Conservation (phyloP, 2,888 invertebrate genomes). For the Perdita meconis region DNA sequence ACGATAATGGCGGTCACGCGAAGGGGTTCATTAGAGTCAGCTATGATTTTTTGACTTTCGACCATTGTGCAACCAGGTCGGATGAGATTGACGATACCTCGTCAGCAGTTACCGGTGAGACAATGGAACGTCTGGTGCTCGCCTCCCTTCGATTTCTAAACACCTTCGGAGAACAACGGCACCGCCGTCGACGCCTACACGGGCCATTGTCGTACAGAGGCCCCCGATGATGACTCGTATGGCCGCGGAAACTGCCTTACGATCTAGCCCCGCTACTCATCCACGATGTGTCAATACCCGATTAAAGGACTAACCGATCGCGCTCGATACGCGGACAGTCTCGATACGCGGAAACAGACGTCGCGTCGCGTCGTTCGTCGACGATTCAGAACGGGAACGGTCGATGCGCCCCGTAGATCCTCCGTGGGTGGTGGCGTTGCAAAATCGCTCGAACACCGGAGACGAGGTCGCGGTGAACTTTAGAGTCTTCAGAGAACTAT, state of each 20-base stretch:
- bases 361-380: background rate
- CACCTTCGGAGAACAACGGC: conserved; percentile 68
- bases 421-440: conserved; percentile 42
- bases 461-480: background rate
- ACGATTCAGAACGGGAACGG: conserved; percentile 27
- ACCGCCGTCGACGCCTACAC: conserved; percentile 61
- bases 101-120: conserved; percentile 63
- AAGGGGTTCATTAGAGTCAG: conserved; percentile 44
- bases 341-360: conserved; percentile 37
- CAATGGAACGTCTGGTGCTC: conserved; percentile 66
- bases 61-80: conserved; percentile 64
- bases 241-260: conserved; percentile 64
- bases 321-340: conserved; percentile 43
- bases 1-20: conserved; percentile 39
- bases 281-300: conserved; percentile 66
- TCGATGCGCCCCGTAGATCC: background rate
- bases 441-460: conserved; percentile 5
- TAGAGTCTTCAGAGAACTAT: background rate
- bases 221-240: conserved; percentile 60
- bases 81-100: conserved; percentile 65
- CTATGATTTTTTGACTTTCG: conserved; percentile 46
- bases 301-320: conserved; percentile 41
- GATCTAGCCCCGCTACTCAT: conserved; percentile 56
- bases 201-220: conserved; percentile 63
- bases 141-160: conserved; percentile 71